Evolutionary conservation across 1,140 invertebrate species (phyloP).

Genomic region (Cydia splendana): DNA sequence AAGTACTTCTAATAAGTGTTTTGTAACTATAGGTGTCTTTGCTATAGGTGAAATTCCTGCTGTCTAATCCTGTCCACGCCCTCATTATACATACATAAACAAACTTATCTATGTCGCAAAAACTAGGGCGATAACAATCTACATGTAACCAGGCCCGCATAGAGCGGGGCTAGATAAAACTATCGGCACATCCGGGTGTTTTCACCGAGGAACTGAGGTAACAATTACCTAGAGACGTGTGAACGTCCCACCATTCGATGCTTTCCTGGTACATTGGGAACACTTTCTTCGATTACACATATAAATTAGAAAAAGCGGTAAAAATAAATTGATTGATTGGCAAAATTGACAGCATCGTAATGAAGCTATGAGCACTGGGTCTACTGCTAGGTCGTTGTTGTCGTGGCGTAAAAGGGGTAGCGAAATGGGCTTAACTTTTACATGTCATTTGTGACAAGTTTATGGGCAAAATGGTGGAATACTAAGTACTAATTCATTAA

Average conservation of each 20-base stretch:
- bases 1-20: neutral
- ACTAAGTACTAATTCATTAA: no score
- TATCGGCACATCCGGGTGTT: conserved; percentile 68
- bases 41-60: neutral
- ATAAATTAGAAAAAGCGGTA: neutral
- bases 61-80: conserved; percentile 9
- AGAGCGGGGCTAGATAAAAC: conserved; percentile 63
- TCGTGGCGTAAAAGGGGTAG: no score
- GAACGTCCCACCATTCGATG: conserved; percentile 57
- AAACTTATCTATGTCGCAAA: conserved; percentile 38
- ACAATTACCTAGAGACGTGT: conserved; percentile 65
- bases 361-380: neutral
- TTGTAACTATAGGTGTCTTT: neutral
- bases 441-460: no score
- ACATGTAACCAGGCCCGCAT: conserved; percentile 49
- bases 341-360: neutral
- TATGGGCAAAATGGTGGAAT: no score
- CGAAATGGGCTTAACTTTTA: no score
- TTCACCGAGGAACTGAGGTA: conserved; percentile 58
- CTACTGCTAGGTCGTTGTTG: neutral
- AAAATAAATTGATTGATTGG: neutral
- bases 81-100: conserved; percentile 14
- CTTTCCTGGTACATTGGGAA: conserved; percentile 57
- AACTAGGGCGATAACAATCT: conserved; percentile 34
- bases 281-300: conserved; percentile 52